Evolutionary conservation across 2,113 vertebrate genomes (phyloP).

Genomic region (Lepidiolamprologus cunningtoni): DNA sequence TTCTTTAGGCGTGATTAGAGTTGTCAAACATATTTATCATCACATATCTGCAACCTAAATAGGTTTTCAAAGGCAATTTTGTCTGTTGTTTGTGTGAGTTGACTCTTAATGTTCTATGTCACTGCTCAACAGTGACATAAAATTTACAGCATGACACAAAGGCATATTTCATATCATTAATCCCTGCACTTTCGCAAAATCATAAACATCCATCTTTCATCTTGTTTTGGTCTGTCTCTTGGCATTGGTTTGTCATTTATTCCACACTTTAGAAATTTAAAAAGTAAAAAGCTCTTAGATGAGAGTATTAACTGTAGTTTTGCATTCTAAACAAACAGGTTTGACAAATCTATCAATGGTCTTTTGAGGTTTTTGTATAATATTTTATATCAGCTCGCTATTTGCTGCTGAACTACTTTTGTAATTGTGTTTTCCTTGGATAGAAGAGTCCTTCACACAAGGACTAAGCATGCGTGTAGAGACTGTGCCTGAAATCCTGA

Average conservation of each 20-base stretch:
- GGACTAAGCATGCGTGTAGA: conserved; percentile 2
- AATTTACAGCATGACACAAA: not conserved
- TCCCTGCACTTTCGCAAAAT: not conserved
- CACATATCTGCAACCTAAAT: conserved; percentile 4
- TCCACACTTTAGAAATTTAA: not conserved
- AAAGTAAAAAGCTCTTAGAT: not conserved
- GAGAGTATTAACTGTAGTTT: not conserved
- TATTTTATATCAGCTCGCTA: not conserved
- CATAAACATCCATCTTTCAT: not conserved
- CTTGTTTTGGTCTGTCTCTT: not conserved
- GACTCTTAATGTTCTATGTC: conserved; percentile 2
- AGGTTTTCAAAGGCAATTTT: conserved; percentile 11
- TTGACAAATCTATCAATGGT: not conserved
- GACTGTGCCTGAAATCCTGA: not conserved
- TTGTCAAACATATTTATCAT: conserved; percentile 41
- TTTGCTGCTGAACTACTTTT: not conserved
- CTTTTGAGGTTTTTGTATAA: not conserved
- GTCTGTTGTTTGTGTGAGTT: not conserved
- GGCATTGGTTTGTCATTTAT: not conserved
- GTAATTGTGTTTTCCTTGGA: not conserved
- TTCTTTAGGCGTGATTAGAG: not conserved
- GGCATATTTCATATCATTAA: not conserved
- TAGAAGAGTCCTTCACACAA: conserved; percentile 32
- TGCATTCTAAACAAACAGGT: not conserved
- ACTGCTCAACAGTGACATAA: not conserved